phyloP scores from a whole-genome alignment of 2,888 invertebrate genomes.

The Nomada fabriciana region DNA sequence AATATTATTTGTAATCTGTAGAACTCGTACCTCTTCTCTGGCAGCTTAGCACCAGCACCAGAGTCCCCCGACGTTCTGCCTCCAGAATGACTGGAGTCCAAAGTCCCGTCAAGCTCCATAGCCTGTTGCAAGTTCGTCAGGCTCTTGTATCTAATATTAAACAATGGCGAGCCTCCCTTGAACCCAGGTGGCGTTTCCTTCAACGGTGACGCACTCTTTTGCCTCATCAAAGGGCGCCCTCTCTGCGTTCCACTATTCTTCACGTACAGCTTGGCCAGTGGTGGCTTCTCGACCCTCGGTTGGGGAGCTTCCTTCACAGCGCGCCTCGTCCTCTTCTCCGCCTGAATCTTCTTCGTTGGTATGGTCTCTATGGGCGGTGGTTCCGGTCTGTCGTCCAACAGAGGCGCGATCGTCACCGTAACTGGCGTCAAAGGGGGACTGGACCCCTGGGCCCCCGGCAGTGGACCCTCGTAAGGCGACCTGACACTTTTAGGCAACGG shows the following conservation, averaged over 20 bases:
- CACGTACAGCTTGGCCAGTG: slow-evolving; percentile 90
- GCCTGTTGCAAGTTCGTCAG: slow-evolving; percentile 90
- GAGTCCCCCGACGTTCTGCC: slow-evolving; percentile 95
- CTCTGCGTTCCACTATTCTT: slow-evolving; percentile 90
- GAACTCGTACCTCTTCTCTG: slow-evolving; percentile 88
- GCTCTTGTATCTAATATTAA: slow-evolving; percentile 88
- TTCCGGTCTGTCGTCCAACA: slow-evolving; percentile 90
- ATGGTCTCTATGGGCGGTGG: slow-evolving; percentile 97
- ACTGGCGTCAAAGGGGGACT: slow-evolving; percentile 85
- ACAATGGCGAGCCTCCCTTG: slow-evolving; percentile 91
- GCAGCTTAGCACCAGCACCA: slow-evolving; percentile 90
- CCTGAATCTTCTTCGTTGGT: slow-evolving; percentile 92
- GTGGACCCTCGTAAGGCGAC: slow-evolving; percentile 86
- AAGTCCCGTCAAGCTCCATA: slow-evolving; percentile 91
- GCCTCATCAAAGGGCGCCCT: slow-evolving; percentile 88
- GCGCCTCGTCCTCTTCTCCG: slow-evolving; percentile 91
- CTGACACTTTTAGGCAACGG: slow-evolving; percentile 93
- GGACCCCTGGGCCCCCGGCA: slow-evolving; percentile 67
- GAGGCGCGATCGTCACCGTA: slow-evolving; percentile 86
- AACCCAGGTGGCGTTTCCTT: slow-evolving; percentile 90
- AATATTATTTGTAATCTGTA: neutral
- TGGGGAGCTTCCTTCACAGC: slow-evolving; percentile 87
- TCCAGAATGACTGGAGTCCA: slow-evolving; percentile 95
- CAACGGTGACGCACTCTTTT: slow-evolving; percentile 90
- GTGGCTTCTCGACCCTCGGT: slow-evolving; percentile 87